Conservation (phyloP, 2,797 vertebrate species). For the Chelonia mydas region DNA sequence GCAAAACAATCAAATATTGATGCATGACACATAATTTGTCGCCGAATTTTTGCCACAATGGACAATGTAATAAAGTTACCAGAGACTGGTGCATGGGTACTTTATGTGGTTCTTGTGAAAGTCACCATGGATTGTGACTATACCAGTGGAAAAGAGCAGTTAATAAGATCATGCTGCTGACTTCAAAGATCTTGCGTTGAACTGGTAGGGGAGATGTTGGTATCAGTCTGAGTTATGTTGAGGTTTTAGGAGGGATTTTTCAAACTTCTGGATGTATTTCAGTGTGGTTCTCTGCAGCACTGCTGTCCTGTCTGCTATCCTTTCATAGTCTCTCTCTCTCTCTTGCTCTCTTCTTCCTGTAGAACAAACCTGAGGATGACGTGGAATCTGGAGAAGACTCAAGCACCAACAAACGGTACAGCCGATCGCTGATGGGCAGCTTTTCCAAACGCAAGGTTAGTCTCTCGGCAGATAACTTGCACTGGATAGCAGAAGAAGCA, state of each 20-base stretch:
- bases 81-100: background rate
- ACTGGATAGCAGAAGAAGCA: background rate
- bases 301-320: background rate
- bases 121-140: background rate
- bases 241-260: background rate
- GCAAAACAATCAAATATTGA: background rate
- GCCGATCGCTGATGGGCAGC: conserved; percentile 87
- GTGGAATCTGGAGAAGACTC: conserved; percentile 86
- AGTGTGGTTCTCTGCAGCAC: background rate
- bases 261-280: background rate
- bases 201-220: background rate
- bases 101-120: background rate
- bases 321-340: background rate
- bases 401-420: conserved; percentile 80
- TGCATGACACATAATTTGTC: background rate
- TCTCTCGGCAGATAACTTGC: accelerated
- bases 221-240: background rate
- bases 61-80: background rate
- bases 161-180: background rate
- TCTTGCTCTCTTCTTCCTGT: background rate
- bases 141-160: background rate
- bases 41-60: background rate
- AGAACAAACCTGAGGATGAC: conserved; percentile 90
- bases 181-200: background rate
- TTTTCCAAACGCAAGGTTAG: conserved; percentile 95